Evolutionary conservation across 2,113 vertebrate genomes (phyloP), one percentile per base, ranked within the genome.

Genomic region (Nothocercus julius): DNA sequence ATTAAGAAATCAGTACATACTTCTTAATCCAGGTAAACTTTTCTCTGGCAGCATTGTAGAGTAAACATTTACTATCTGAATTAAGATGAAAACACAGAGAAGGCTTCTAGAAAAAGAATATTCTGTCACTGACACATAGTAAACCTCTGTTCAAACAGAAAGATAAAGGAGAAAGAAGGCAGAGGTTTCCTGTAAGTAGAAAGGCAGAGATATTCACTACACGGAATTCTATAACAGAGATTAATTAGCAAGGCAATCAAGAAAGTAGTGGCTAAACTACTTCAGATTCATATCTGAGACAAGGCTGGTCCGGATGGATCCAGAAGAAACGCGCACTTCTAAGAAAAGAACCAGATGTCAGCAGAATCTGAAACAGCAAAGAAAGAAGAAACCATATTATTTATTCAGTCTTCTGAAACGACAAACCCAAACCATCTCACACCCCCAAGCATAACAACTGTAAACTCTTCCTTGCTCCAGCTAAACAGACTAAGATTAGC

Each of bases 341-440:
- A 86, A 90, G 49, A 87, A 90, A 88, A 74, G 19, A 90, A 86
- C 4, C 22, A 81, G 59, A 25, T 63, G 45, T 44, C 77, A 92
- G 36, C 51, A 90, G 27, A 88, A 92, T 77, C 73, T 67, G 14
- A 49, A 90, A 66, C 40, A 78, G 72, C 64, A 88, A 85, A 88
- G 25, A 87, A 85, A 76, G 24, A 84, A 81, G 20, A 70, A 84
- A 56, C 3, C 0, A 0, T 21, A 7, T n/a, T 38, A 84, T 44
- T 91, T 68, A 68, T 47, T 70, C 27, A 51, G 63, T 16, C 9
- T 59, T 79, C 21, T 74, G 32, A 83, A 90, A 90, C 54, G 59
- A 7, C 2, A 4, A 32, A 88, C 34, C 22, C 54, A 74, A 70
- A 75, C 30, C 0, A 63, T 20, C 36, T 54, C 59, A 63, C 5